Percentiles rank a stretch among this genome's conserved stretches.
Conservation (phyloP, 1,140 invertebrate genomes). For the Heliconius melpomene region DNA sequence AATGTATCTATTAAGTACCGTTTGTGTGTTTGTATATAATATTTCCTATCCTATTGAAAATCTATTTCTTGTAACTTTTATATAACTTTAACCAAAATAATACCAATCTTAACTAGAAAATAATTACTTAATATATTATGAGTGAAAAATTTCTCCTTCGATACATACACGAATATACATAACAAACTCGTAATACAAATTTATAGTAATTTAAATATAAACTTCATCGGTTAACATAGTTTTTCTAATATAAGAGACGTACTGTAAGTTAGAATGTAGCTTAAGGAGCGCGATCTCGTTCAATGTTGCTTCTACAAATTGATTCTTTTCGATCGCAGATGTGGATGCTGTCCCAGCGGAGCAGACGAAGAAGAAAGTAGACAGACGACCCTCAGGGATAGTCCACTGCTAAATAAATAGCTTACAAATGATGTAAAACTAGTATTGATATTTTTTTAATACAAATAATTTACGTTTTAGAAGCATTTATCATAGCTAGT, state of each 20-base stretch:
- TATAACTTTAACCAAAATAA: no score
- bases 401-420: constrained; percentile 34
- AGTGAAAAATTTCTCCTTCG: no score
- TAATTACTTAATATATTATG: no score
- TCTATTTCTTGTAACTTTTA: no score
- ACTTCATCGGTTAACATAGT: background rate
- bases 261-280: background rate
- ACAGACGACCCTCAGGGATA: constrained; percentile 38
- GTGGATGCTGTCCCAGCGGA: constrained; percentile 54
- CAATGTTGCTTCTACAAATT: constrained; percentile 70
- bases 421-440: background rate
- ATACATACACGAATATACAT: no score
- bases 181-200: no score
- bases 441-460: background rate
- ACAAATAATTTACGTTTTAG: background rate
- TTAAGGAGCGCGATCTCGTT: constrained; percentile 40
- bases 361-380: constrained; percentile 44
- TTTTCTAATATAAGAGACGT: background rate
- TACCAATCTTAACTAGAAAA: no score
- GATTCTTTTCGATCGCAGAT: constrained; percentile 66
- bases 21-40: no score
- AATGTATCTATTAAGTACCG: background rate
- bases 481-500: background rate
- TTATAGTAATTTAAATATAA: background rate
- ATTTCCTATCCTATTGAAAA: no score